Base-by-base conservation (phyloP, 2,797 vertebrate genomes). In the Platalea minor region DNA sequence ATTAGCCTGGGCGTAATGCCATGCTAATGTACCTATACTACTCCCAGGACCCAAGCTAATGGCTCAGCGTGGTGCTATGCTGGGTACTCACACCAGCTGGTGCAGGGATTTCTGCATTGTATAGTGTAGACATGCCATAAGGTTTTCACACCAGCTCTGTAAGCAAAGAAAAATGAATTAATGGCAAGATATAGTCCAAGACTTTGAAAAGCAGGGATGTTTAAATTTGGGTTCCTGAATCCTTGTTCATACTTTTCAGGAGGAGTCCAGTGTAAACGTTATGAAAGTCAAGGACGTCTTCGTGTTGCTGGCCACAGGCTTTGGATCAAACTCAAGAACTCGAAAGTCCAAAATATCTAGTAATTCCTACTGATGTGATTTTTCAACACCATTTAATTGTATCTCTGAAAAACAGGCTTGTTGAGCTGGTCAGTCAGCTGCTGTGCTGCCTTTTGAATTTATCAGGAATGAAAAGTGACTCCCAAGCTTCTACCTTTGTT, bases 21-120 rank as follows among this genome's bases (percentile, higher is more conserved):
- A 94, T 94, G 60, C 87, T 97, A 91, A 93, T 95, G 50, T 92
- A 95, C 87, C 93, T 77, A n/a, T 88, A 91, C 85, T 80, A 11
- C 95, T 97, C 95, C 92, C 96, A 91, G 77, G 92, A 83, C 91
- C 81, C 60, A 15, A 75, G 91, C 86, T 93, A 91, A 95, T 88
- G 89, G 84, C 96, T 96, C 92, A 89, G 95, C 92, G 13, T 82
- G 91, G 81, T 80, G 87, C 91, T 72, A 13, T 80, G 75, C 67
- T 85, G 87, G 70, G 81, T 83, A 92, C 92, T 93, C 67, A 18
- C 67, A 91, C 92, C 96, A 96, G 93, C 96, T 95, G 93, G 86
- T 92, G 78, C 81, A 77, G 92, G 81, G 93, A 89, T 85, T 92
- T 91, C 92, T 80, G 81, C 41, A 56, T 77, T 91, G 37, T 81